Conservation (phyloP, 2,113 vertebrate genomes). For the Centropus bengalensis region DNA sequence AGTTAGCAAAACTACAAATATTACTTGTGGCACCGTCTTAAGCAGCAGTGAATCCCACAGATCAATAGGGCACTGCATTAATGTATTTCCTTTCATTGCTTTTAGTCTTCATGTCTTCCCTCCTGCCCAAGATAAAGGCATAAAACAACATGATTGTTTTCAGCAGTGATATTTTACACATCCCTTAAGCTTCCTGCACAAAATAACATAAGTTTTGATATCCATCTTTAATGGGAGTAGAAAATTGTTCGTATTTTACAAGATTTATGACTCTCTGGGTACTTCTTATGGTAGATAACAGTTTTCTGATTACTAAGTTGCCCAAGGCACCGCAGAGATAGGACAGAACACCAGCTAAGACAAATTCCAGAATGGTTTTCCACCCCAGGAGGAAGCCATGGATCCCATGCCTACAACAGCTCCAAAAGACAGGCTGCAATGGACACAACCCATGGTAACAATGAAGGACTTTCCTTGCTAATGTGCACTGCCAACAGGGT, state of each 20-base stretch:
- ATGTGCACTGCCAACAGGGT: accelerated
- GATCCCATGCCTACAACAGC: not conserved
- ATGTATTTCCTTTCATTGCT: not conserved
- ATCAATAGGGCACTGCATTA: constrained; percentile 30
- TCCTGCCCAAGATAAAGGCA: too few species aligned
- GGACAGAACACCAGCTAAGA: not conserved
- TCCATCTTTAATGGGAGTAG: not conserved
- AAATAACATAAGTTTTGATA: not conserved
- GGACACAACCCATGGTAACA: not conserved
- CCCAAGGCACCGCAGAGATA: not conserved
- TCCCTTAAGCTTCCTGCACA: not conserved
- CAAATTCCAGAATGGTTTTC: not conserved
- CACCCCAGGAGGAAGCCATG: accelerated
- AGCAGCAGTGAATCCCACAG: not conserved
- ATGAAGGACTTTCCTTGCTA: not conserved
- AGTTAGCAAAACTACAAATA: not conserved
- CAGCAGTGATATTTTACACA: not conserved
- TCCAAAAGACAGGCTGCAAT: not conserved
- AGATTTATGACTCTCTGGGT: not conserved
- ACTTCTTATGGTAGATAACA: not conserved
- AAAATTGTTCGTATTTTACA: not conserved
- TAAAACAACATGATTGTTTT: not conserved
- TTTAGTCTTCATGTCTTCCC: not conserved
- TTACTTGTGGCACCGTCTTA: not conserved
- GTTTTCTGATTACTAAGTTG: not conserved